These are phyloP conservation scores for Xenopus petersii DNA, from an alignment of 2,797 vertebrate genomes.

Conservation along the genomic window DNA sequence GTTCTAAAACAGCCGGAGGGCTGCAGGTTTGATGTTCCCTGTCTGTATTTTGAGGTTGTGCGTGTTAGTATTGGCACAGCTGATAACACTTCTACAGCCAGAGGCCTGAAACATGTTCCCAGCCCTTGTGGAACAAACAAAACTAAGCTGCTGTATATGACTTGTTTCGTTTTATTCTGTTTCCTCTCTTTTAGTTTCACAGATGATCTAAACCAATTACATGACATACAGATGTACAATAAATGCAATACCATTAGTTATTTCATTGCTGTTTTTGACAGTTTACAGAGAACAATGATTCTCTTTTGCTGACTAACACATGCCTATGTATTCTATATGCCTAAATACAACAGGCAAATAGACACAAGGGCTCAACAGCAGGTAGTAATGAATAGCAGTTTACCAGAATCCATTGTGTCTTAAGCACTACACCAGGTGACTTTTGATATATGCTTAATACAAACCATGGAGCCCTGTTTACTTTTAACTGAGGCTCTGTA, in stretches of 20 bases:
- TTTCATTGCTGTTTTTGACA: constrained; percentile 26
- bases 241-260: not conserved
- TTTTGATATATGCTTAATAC: constrained; percentile 15
- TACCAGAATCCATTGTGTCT: constrained; percentile 3
- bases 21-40: too few species aligned
- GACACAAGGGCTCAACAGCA: constrained; percentile 14
- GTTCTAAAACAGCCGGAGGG: too few species aligned
- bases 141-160: not conserved
- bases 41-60: too few species aligned
- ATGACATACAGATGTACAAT: not conserved
- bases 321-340: not conserved
- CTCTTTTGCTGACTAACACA: not conserved
- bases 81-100: not conserved
- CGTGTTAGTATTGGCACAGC: not conserved
- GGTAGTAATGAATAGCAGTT: constrained; percentile 23
- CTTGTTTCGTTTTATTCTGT: not conserved
- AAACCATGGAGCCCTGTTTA: constrained; percentile 10
- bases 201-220: constrained; percentile 2
- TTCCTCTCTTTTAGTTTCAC: not conserved
- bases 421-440: not conserved
- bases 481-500: constrained; percentile 13
- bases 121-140: too few species aligned
- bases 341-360: not conserved
- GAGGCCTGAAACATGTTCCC: too few species aligned
- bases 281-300: not conserved